These are phyloP conservation scores for Stenoptilia bipunctidactyla DNA, from an alignment of 2,888 invertebrate genomes.

Conservation along the genomic window DNA sequence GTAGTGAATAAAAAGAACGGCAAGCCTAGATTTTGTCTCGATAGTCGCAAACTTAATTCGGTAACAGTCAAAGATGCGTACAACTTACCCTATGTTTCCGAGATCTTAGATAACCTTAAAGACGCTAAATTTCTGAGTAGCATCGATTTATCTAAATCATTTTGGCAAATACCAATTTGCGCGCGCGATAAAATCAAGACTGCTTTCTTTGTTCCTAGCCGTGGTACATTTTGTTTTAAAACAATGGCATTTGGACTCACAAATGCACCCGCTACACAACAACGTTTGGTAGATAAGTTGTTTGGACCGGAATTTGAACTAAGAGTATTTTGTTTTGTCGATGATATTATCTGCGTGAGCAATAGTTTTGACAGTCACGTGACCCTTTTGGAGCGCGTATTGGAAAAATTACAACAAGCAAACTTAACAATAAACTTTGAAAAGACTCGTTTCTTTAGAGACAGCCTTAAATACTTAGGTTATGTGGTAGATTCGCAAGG, in stretches of 20 bases:
- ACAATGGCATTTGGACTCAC: conserved; percentile 12
- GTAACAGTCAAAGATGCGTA: too few species aligned
- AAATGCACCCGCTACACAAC: conserved; percentile 11
- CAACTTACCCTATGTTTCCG: too few species aligned
- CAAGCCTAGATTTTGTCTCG: too few species aligned
- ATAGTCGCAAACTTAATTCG: too few species aligned
- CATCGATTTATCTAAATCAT: neutral
- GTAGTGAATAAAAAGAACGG: too few species aligned
- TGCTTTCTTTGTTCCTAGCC: conserved; percentile 13
- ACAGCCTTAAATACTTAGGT: conserved; percentile 1
- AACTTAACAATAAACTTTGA: conserved; percentile 15
- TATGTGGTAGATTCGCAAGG: conserved; percentile 19
- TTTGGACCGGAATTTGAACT: neutral
- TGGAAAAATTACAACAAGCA: conserved; percentile 6
- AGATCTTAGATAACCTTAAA: too few species aligned
- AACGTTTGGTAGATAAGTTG: neutral
- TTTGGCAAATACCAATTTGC: conserved; percentile 9
- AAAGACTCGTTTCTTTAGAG: conserved; percentile 14
- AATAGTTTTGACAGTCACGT: neutral
- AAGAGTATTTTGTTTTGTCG: neutral
- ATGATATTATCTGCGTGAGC: neutral
- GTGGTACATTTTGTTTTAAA: conserved; percentile 14
- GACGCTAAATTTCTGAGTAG: too few species aligned
- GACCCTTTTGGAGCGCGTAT: neutral
- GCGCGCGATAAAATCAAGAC: conserved; percentile 15